A percentile compares a stretch with the other conserved stretches of the same genome.
These are phyloP conservation scores for Pluvianellus socialis DNA, from an alignment of 2,113 vertebrate species.

Conservation along the genomic window DNA sequence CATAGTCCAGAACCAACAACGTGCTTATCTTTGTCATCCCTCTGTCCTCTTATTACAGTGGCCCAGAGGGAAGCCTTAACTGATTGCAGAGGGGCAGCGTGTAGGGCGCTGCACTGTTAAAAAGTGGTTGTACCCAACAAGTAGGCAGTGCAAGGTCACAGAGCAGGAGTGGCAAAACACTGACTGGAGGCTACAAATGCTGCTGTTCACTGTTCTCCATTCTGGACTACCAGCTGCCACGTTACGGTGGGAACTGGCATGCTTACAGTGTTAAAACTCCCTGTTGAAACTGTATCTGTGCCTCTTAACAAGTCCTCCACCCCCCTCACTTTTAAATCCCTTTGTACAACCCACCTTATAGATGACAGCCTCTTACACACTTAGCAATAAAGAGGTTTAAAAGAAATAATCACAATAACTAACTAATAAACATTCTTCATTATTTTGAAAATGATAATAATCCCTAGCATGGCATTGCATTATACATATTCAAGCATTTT, in stretches of 20 bases:
- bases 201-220: background rate
- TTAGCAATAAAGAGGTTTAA: constrained; percentile 55
- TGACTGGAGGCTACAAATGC: background rate
- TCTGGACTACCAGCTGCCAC: background rate
- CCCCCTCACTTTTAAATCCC: background rate
- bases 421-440: constrained; percentile 67
- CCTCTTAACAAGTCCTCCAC: background rate
- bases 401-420: constrained; percentile 60
- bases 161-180: background rate
- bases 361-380: constrained; percentile 33
- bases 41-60: background rate
- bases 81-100: background rate
- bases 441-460: constrained; percentile 54
- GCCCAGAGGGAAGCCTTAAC: background rate
- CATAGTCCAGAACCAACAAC: background rate
- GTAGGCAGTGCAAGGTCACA: background rate
- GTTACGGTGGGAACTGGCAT: background rate
- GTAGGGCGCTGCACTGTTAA: background rate
- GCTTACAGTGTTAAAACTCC: background rate
- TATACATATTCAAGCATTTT: constrained; percentile 63
- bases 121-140: background rate
- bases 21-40: background rate
- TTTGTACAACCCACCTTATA: constrained; percentile 30
- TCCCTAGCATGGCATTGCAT: constrained; percentile 45
- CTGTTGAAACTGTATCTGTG: background rate